Conservation (phyloP, 2,888 invertebrate genomes). For the Furcula furcula region DNA sequence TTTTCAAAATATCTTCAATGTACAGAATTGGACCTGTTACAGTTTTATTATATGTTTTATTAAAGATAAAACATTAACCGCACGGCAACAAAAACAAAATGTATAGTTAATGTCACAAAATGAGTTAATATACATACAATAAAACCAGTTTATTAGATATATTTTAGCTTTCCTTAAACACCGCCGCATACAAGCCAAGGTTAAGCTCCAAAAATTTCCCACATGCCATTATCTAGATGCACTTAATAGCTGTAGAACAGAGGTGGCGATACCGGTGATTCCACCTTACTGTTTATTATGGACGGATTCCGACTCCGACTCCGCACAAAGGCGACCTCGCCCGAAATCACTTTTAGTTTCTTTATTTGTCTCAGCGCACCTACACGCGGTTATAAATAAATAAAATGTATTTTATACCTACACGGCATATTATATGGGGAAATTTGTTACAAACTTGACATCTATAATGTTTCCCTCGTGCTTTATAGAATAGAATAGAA, state of each 20-base stretch:
- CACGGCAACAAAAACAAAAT: no score
- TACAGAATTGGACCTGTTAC: no score
- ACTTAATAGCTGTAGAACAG: constrained; percentile 12
- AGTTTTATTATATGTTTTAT: no score
- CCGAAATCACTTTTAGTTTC: constrained; percentile 48
- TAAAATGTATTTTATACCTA: constrained; percentile 30
- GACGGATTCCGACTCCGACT: constrained; percentile 25
- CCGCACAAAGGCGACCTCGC: constrained; percentile 57
- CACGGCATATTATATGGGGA: constrained; percentile 11
- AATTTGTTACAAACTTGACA: constrained; percentile 19
- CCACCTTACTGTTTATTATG: constrained; percentile 23
- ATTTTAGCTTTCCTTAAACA: constrained; percentile 6
- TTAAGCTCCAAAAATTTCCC: constrained; percentile 7
- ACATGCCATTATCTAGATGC: constrained; percentile 5
- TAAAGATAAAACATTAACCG: no score
- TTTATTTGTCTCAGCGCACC: constrained; percentile 51
- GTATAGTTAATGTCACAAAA: no score
- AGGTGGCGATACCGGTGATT: constrained; percentile 22
- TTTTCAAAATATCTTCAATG: no score
- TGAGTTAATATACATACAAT: neutral
- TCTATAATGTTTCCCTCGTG: no score
- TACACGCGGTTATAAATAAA: constrained; percentile 45
- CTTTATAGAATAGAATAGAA: no score
- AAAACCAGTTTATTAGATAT: neutral
- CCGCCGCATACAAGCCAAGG: constrained; percentile 9